These are phyloP conservation scores for Diachrysia chrysitis DNA, from an alignment of 2,888 invertebrate genomes.

Conservation along the genomic window DNA sequence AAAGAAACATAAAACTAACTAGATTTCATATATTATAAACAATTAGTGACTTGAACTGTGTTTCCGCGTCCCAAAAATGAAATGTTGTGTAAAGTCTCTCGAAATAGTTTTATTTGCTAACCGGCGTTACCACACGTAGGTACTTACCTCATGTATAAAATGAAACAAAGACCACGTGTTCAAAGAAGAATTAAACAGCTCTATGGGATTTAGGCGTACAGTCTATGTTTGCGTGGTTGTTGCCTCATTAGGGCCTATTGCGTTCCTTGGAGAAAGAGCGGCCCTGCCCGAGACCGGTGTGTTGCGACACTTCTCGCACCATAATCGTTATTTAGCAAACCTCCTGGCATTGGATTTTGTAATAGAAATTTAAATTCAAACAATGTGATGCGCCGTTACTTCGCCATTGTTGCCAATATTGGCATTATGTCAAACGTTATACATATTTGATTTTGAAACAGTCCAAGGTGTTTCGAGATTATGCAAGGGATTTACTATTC, in stretches of 20 bases:
- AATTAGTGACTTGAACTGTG: conserved; percentile 15
- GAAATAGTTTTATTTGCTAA: conserved; percentile 40
- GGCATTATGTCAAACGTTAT: conserved; percentile 64
- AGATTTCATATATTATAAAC: conserved; percentile 27
- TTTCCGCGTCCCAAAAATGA: conserved; percentile 33
- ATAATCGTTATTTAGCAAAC: conserved; percentile 77
- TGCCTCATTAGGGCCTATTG: conserved; percentile 65
- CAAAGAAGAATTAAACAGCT: conserved; percentile 39
- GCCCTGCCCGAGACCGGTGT: conserved; percentile 74
- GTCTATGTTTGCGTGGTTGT: conserved; percentile 21
- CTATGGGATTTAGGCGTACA: background rate
- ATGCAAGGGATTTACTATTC: conserved; percentile 33
- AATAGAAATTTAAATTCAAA: conserved; percentile 83
- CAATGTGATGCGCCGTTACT: conserved; percentile 69
- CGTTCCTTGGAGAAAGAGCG: conserved; percentile 83
- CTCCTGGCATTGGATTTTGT: conserved; percentile 75
- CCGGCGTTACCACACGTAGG: conserved; percentile 23
- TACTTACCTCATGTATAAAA: conserved; percentile 28
- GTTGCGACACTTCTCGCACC: conserved; percentile 75
- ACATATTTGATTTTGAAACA: conserved; percentile 31
- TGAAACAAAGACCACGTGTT: conserved; percentile 60
- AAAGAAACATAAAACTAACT: conserved; percentile 22
- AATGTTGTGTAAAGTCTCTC: conserved; percentile 33
- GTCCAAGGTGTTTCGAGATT: conserved; percentile 26
- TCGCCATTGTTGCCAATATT: conserved; percentile 66